Evolutionary conservation across 2,888 invertebrate genomes (phyloP).

Genomic region (Drosophila anomalata): DNA sequence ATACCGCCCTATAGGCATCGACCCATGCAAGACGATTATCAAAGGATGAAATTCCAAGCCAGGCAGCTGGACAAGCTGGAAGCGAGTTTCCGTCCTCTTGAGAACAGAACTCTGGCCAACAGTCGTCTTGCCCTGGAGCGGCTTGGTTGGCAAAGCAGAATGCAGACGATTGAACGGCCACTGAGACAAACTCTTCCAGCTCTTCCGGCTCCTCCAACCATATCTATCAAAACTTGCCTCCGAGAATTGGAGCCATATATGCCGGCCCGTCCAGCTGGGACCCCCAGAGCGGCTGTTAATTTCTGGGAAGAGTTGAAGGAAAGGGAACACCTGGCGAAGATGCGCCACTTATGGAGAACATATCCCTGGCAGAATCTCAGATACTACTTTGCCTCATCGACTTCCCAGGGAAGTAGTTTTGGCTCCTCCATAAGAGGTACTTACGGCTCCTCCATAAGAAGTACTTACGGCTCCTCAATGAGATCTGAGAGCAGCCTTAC

Average conservation of each 20-base stretch:
- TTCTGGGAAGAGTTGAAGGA: slow-evolving; percentile 2
- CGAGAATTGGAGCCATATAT: neutral
- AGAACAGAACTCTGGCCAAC: neutral
- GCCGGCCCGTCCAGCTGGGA: neutral
- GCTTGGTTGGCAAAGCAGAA: neutral
- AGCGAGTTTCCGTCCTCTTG: neutral
- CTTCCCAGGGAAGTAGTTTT: neutral
- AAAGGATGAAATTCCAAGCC: neutral
- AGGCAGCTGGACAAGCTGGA: neutral
- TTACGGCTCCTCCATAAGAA: neutral
- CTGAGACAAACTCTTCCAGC: too few relatives aligned
- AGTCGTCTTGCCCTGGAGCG: neutral
- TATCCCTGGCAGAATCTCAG: neutral
- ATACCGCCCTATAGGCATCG: slow-evolving; percentile 22
- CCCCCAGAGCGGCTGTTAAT: neutral
- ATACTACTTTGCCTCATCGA: neutral
- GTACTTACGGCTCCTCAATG: neutral
- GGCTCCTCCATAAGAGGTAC: neutral
- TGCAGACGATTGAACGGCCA: neutral
- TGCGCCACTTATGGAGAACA: neutral
- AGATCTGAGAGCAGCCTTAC: too few relatives aligned
- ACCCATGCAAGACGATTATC: neutral
- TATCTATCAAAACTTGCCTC: neutral
- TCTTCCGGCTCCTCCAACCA: neutral
- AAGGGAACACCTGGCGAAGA: neutral